Conservation (phyloP, 2,797 vertebrate species). For the Parauchenoglanis ngamensis region DNA sequence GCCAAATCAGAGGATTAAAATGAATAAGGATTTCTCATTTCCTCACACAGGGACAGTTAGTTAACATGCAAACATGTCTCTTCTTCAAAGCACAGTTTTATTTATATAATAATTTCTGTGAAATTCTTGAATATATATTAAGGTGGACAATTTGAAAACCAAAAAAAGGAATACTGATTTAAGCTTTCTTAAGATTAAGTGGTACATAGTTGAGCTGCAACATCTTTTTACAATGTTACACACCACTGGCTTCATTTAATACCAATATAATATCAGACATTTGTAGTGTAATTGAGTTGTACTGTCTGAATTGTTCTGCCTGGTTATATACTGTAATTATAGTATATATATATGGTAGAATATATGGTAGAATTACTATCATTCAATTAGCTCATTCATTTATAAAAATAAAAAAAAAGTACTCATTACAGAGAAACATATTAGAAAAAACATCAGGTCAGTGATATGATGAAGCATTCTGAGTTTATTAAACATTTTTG, state of each 20-base stretch:
- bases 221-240: conserved; percentile 8
- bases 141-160: neutral
- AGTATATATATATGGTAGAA: no score
- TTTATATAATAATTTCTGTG: neutral
- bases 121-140: neutral
- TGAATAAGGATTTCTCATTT: neutral
- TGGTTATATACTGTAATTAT: neutral
- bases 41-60: neutral
- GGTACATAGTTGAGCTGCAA: neutral
- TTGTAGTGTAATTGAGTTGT: conserved; percentile 13
- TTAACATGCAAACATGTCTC: conserved; percentile 34
- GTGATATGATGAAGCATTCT: neutral
- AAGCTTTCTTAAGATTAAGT: conserved; percentile 7
- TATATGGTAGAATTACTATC: neutral
- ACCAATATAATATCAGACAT: neutral
- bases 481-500: neutral
- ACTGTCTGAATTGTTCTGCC: neutral
- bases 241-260: conserved; percentile 7
- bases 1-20: neutral
- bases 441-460: neutral
- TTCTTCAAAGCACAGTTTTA: neutral
- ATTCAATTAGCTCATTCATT: neutral
- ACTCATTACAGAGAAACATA: neutral
- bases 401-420: neutral
- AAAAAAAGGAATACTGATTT: conserved; percentile 1